Evolutionary conservation across 2,113 vertebrate genomes (phyloP).

Genomic region (Tragelaphus strepsiceros): DNA sequence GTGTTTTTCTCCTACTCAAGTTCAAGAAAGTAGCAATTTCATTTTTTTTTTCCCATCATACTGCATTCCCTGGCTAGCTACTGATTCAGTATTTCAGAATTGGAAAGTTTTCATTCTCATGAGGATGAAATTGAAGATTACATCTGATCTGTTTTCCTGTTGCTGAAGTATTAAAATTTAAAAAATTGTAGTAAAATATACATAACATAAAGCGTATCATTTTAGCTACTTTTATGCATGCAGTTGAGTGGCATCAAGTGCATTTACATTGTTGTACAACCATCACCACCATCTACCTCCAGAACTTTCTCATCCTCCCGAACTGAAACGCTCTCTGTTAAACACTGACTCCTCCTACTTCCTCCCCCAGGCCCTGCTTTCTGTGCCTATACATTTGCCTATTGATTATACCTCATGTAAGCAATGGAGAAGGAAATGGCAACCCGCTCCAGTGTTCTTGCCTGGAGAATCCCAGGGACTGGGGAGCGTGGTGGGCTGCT

Average conservation of each 20-base stretch:
- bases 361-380: not conserved
- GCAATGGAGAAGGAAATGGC: too few relatives aligned
- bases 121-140: not conserved
- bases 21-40: slow-evolving; percentile 28
- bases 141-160: not conserved
- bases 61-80: not conserved
- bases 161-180: not conserved
- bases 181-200: not conserved
- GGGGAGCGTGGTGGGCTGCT: too few relatives aligned
- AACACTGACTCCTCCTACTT: rapidly evolving
- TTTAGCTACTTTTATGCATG: not conserved
- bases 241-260: not conserved
- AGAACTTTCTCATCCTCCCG: not conserved
- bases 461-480: too few relatives aligned
- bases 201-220: too few relatives aligned
- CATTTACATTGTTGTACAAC: rapidly evolving
- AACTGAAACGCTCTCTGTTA: not conserved
- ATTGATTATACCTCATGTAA: rapidly evolving
- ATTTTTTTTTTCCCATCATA: not conserved
- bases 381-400: not conserved
- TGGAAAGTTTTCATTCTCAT: not conserved
- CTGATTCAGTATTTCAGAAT: not conserved
- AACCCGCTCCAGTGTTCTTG: too few relatives aligned
- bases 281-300: rapidly evolving
- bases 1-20: not conserved